Conservation (phyloP, 2,888 invertebrate species). For the Nycteola revayana region DNA sequence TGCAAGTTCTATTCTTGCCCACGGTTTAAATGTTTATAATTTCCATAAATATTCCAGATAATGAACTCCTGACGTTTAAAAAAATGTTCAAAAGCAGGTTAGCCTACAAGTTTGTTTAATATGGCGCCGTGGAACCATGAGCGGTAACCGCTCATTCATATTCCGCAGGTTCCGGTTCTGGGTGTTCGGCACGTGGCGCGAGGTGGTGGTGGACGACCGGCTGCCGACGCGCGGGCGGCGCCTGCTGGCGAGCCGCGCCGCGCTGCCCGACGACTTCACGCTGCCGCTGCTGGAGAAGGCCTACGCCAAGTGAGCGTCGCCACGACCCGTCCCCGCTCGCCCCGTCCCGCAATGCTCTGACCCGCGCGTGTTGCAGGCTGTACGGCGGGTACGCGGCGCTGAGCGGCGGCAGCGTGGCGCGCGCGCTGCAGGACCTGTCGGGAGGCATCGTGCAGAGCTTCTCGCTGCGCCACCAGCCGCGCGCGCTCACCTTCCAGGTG, state of each 20-base stretch:
- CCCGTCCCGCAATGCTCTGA: constrained; percentile 2
- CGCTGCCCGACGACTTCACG: constrained; percentile 85
- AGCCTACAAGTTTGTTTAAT: too few relatives aligned
- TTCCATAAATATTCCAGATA: too few relatives aligned
- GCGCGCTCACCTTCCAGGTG: constrained; percentile 85
- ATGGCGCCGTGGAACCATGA: too few relatives aligned
- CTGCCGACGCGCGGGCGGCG: constrained; percentile 86
- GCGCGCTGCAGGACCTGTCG: constrained; percentile 87
- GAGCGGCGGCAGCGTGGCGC: constrained; percentile 79
- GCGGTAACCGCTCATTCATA: neutral
- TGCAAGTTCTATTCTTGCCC: too few relatives aligned
- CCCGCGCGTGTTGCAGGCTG: constrained; percentile 59
- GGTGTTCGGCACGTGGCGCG: constrained; percentile 91
- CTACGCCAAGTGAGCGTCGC: constrained; percentile 86
- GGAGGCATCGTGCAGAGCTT: constrained; percentile 90
- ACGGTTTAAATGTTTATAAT: too few relatives aligned
- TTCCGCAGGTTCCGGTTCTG: constrained; percentile 86
- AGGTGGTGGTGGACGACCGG: constrained; percentile 88
- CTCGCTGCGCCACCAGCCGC: constrained; percentile 83
- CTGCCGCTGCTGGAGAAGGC: constrained; percentile 90
- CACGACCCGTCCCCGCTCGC: neutral
- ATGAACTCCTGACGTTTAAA: too few relatives aligned
- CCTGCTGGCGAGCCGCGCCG: constrained; percentile 82
- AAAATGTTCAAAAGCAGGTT: too few relatives aligned
- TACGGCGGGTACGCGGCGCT: constrained; percentile 87